Percentiles rank a stretch among this genome's conserved stretches.
Conservation (phyloP, 2,888 invertebrate genomes). For the Mimas tiliae region DNA sequence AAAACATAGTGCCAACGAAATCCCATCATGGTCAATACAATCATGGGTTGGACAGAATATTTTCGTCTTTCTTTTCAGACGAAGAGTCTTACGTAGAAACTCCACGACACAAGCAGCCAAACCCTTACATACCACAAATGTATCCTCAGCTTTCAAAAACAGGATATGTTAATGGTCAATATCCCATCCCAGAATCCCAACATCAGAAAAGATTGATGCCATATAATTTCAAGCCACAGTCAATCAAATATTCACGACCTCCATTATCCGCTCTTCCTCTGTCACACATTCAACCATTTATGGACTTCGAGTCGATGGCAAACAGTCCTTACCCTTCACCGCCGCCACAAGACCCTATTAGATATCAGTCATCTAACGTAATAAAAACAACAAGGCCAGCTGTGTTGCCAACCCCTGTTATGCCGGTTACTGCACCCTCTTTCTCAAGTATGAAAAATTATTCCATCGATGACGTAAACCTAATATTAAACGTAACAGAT, state of each 20-base stretch:
- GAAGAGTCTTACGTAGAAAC: constrained; percentile 59
- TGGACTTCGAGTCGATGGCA: constrained; percentile 34
- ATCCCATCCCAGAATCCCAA: constrained; percentile 47
- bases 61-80: constrained; percentile 70
- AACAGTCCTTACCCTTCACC: constrained; percentile 40
- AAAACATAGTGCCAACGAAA: constrained; percentile 61
- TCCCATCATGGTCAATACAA: constrained; percentile 51
- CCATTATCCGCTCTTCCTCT: constrained; percentile 55
- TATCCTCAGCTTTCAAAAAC: constrained; percentile 60
- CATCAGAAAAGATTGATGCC: constrained; percentile 60
- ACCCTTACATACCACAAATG: constrained; percentile 45
- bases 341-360: constrained; percentile 49
- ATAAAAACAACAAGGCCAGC: constrained; percentile 66
- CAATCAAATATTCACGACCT: constrained; percentile 58
- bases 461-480: constrained; percentile 38
- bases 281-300: constrained; percentile 41
- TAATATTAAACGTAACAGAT: constrained; percentile 51
- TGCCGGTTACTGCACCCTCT: constrained; percentile 28
- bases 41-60: constrained; percentile 68
- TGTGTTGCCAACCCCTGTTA: constrained; percentile 63
- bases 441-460: constrained; percentile 8
- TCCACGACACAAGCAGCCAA: constrained; percentile 51
- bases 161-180: constrained; percentile 48
- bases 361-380: constrained; percentile 53
- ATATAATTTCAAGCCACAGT: constrained; percentile 59